Base-by-base conservation (phyloP, 2,113 vertebrate species). In the Zingel zingel region DNA sequence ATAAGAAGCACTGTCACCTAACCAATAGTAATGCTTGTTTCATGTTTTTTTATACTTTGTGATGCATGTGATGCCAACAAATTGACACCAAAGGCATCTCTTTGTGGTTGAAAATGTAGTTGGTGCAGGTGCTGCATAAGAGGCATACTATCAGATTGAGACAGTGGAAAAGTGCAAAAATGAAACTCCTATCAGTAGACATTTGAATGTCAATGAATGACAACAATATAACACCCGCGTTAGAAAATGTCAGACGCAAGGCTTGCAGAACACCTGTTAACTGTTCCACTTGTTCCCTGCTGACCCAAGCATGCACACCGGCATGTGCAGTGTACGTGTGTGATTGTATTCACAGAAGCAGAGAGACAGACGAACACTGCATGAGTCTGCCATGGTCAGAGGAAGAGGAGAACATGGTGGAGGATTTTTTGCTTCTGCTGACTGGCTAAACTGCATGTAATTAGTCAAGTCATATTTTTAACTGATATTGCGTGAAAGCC, bases 381-480 rank as follows among this genome's bases (percentile, higher is more conserved):
- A 15, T 63, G 19, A 72, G 66, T 80, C 54, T 58, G 14, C 73
- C 25, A n/a, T 45, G 64, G 82, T 83, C 85, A 79, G 69, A 77
- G 76, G 64, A 81, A 79, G 64, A 84, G 23, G 65, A 88, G 77
- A 75, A 79, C 9, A 53, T 77, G 77, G 78, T 43, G 84, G 61
- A 84, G 74, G 82, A 68, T 54, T 87, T 85, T 91, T 89, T 91
- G 72, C 81, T 90, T 89, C 81, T 91, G 88, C 90, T 86, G 87
- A 91, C 89, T 88, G 81, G 79, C 80, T 91, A 91, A 92, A 90
- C 89, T 87, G 90, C 82, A 80, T 90, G 90, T 90, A 94, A 94
- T 94, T 94, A 95, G 93, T 83, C 77, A 66, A 91, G 93, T 92
- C 91, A 95, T 95, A 95, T 95, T 95, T 95, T 95, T 95, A 95